phyloP scores from a whole-genome alignment of 2,113 vertebrate species.

The Tylochromis polylepis region DNA sequence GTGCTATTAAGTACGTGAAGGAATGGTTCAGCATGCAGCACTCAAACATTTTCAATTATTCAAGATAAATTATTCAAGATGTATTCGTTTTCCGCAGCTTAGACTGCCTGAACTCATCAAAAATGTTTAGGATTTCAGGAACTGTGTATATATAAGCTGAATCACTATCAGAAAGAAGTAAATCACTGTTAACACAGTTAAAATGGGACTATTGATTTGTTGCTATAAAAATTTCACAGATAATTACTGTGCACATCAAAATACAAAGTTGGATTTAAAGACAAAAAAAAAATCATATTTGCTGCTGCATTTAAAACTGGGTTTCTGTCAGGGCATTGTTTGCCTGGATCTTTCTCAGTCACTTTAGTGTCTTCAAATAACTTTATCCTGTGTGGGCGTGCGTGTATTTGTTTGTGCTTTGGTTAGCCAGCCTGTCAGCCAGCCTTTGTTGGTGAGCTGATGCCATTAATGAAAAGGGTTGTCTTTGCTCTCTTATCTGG shows the following conservation, averaged over 20 bases:
- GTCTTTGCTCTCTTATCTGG: conserved; percentile 57
- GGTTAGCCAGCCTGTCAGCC: conserved; percentile 39
- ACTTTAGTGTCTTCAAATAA: conserved; percentile 28
- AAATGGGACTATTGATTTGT: neutral
- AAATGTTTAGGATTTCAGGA: neutral
- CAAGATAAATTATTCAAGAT: neutral
- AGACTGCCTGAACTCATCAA: neutral
- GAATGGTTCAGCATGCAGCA: neutral
- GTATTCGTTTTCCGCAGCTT: neutral
- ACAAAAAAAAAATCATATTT: neutral
- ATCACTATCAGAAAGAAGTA: neutral
- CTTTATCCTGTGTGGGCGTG: neutral
- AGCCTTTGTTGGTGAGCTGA: conserved; percentile 43
- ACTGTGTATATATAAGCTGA: neutral
- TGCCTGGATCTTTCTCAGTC: neutral
- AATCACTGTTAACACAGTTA: neutral
- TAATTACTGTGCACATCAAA: neutral
- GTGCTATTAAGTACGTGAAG: neutral
- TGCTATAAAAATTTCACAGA: neutral
- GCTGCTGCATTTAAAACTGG: neutral
- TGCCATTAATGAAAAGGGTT: conserved; percentile 47
- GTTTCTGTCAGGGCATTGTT: neutral
- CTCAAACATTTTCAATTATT: neutral
- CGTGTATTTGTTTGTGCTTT: conserved; percentile 14
- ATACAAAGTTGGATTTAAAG: neutral